Percentiles rank a stretch among this genome's conserved stretches.
These are phyloP conservation scores for Mungos mungo DNA, from an alignment of 2,113 vertebrate species.

Conservation along the genomic window DNA sequence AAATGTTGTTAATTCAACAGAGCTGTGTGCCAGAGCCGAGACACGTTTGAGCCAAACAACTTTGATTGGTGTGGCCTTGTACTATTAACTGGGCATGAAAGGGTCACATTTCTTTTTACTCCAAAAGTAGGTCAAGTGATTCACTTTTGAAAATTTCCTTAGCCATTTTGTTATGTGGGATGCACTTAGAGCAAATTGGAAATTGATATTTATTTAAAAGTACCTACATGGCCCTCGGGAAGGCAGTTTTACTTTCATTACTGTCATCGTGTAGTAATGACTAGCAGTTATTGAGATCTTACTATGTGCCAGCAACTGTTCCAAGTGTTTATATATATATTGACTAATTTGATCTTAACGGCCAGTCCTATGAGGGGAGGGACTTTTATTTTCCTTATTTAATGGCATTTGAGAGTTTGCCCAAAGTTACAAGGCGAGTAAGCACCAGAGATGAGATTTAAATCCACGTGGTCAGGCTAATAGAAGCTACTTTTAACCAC, in stretches of 20 bases:
- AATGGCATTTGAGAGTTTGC: neutral
- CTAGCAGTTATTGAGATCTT: neutral
- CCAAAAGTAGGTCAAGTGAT: neutral
- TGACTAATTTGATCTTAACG: neutral
- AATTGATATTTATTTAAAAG: neutral
- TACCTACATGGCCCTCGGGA: neutral
- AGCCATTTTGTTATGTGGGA: neutral
- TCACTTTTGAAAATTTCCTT: constrained; percentile 28
- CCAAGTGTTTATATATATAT: neutral
- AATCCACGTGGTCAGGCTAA: neutral
- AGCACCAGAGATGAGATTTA: neutral
- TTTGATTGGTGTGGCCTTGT: neutral
- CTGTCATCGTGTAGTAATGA: neutral
- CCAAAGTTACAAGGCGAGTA: neutral
- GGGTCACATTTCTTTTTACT: neutral
- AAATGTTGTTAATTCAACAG: neutral
- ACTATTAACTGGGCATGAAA: neutral
- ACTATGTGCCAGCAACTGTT: neutral
- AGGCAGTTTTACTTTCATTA: neutral
- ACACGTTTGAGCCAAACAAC: neutral
- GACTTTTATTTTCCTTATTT: neutral
- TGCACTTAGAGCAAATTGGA: neutral
- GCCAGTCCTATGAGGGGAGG: neutral
- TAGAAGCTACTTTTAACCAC: neutral
- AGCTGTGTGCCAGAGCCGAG: neutral